Percentiles rank a stretch among this genome's conserved stretches.
These are phyloP conservation scores for Microplitis manilae DNA, from an alignment of 2,888 invertebrate species.

Conservation along the genomic window DNA sequence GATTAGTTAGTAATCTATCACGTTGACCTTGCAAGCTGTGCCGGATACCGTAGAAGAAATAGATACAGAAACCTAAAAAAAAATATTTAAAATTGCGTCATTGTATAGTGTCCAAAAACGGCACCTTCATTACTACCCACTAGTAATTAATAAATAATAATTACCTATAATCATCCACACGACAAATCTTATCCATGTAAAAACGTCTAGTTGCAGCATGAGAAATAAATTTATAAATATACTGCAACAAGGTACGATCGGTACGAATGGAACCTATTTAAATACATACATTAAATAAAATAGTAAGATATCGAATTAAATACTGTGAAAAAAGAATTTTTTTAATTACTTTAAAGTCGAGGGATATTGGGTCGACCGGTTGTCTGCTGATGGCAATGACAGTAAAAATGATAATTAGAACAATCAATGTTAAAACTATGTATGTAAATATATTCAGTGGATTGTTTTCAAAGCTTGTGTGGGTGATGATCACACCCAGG, in stretches of 20 bases:
- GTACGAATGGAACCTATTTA: slow-evolving; percentile 86
- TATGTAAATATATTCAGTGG: slow-evolving; percentile 67
- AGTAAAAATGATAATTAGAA: slow-evolving; percentile 72
- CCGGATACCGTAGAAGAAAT: slow-evolving; percentile 87
- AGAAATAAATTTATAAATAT: slow-evolving; percentile 90
- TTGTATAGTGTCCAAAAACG: no score
- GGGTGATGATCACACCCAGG: slow-evolving; percentile 73
- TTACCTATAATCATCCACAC: slow-evolving; percentile 88
- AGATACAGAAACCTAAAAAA: slow-evolving; percentile 83
- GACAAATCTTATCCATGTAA: slow-evolving; percentile 91
- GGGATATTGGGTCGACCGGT: slow-evolving; percentile 76
- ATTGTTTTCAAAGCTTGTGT: slow-evolving; percentile 60
- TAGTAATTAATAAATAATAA: background rate
- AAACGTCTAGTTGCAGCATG: slow-evolving; percentile 88
- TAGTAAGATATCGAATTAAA: no score
- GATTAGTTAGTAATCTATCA: slow-evolving; percentile 56
- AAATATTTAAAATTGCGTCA: background rate
- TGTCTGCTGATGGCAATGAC: slow-evolving; percentile 80
- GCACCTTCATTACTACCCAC: no score
- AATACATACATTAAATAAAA: slow-evolving; percentile 44
- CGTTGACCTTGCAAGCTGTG: slow-evolving; percentile 80
- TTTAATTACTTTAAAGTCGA: slow-evolving; percentile 80
- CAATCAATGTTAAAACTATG: slow-evolving; percentile 72
- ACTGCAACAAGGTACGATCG: slow-evolving; percentile 87
- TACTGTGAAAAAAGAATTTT: slow-evolving; percentile 24